Conservation (phyloP, 2,888 invertebrate species). For the Phrixothrix hirtus region DNA sequence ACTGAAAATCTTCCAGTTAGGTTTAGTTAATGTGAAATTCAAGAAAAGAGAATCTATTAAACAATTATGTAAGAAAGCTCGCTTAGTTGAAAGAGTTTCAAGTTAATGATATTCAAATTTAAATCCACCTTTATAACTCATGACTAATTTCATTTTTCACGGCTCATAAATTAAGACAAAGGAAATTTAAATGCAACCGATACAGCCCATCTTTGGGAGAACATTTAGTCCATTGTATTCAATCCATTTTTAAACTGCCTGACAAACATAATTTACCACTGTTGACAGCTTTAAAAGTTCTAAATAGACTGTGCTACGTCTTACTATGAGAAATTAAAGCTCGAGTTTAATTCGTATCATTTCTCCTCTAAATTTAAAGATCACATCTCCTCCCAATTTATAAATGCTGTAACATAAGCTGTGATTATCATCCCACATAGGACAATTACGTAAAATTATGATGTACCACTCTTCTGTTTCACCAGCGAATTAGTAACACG, state of each 20-base stretch:
- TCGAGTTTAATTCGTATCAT: background rate
- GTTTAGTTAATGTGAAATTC: no score
- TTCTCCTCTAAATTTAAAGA: background rate
- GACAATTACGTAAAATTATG: slow-evolving; percentile 24
- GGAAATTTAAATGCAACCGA: slow-evolving; percentile 19
- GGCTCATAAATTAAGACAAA: slow-evolving; percentile 26
- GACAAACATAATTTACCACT: slow-evolving; percentile 16
- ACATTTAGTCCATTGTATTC: slow-evolving; percentile 20
- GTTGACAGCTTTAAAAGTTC: slow-evolving; percentile 10
- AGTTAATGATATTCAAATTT: slow-evolving; percentile 17
- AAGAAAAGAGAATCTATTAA: no score
- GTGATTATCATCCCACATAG: slow-evolving; percentile 11
- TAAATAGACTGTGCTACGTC: background rate
- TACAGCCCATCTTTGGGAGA: slow-evolving; percentile 10
- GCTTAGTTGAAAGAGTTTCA: no score
- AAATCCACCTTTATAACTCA: slow-evolving; percentile 15
- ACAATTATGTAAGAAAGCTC: no score
- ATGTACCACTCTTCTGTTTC: slow-evolving; percentile 15
- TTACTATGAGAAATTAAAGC: background rate
- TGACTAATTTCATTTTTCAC: slow-evolving; percentile 20
- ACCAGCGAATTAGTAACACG: slow-evolving; percentile 17
- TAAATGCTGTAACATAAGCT: slow-evolving; percentile 1
- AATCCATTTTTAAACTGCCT: slow-evolving; percentile 6
- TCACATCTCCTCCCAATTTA: slow-evolving; percentile 3
- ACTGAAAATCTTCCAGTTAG: no score